Percentiles rank a stretch among this genome's conserved stretches.
phyloP scores from a whole-genome alignment of 2,888 invertebrate species.

The Oxycera nigricornis region DNA sequence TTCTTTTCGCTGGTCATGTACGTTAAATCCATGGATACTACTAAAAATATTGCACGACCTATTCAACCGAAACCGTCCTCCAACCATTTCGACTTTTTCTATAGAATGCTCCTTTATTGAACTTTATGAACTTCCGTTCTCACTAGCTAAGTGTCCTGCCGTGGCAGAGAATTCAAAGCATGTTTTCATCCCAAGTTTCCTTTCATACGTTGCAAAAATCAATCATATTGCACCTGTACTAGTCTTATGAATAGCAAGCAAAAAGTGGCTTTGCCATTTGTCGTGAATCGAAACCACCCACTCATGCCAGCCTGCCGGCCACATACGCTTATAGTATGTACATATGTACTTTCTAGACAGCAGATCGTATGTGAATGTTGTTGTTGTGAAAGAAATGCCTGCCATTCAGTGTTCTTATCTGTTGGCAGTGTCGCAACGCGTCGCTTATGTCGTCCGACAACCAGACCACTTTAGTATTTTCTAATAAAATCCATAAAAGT shows the following conservation, averaged over 20 bases:
- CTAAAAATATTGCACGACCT: too few relatives aligned
- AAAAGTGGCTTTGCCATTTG: not conserved
- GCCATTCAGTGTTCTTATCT: not conserved
- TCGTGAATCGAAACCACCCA: not conserved
- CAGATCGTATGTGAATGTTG: not conserved
- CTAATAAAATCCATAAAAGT: conserved; percentile 40
- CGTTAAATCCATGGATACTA: too few relatives aligned
- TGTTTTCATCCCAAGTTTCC: not conserved
- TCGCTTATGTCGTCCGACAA: conserved; percentile 26
- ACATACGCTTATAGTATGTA: not conserved
- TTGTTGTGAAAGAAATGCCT: conserved; percentile 10
- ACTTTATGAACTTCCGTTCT: not conserved
- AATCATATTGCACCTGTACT: conserved; percentile 6
- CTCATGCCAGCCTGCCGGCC: not conserved
- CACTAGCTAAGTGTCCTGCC: not conserved
- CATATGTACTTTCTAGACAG: not conserved
- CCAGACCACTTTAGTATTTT: conserved; percentile 34
- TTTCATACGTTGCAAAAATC: conserved; percentile 1
- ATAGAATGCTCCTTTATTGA: not conserved
- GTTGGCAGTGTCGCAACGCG: conserved; percentile 16
- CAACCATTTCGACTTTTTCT: not conserved
- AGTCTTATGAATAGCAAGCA: not conserved
- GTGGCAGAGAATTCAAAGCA: not conserved
- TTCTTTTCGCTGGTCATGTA: too few relatives aligned
- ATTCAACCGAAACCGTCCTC: too few relatives aligned